Conservation (phyloP, 2,113 vertebrate species). For the Uria aalge region DNA sequence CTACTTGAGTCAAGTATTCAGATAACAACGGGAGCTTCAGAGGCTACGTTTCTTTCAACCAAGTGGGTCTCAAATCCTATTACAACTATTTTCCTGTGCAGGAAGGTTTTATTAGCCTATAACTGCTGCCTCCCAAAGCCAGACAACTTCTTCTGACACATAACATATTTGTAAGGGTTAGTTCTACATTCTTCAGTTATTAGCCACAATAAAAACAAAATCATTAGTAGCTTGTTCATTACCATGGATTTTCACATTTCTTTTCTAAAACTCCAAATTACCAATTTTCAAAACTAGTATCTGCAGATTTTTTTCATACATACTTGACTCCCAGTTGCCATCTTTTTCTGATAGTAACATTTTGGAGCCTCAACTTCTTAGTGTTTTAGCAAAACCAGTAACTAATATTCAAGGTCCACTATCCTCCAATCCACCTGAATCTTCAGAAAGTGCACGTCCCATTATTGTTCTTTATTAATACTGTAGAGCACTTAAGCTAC, state of each 20-base stretch:
- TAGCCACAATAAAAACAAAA: not conserved
- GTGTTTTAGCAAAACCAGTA: not conserved
- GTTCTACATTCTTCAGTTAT: not conserved
- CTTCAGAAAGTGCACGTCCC: not conserved
- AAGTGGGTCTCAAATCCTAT: not conserved
- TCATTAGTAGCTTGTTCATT: not conserved
- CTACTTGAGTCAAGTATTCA: not conserved
- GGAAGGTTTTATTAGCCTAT: not conserved
- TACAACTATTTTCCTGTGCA: not conserved
- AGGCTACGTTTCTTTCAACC: not conserved
- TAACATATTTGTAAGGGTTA: not conserved
- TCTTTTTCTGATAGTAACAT: not conserved
- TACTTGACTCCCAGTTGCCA: not conserved
- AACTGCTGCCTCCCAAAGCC: not conserved
- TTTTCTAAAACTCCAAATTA: not conserved
- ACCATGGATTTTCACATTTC: not conserved
- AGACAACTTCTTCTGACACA: not conserved
- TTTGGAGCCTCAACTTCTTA: not conserved
- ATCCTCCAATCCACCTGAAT: not conserved
- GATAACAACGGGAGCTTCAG: not conserved
- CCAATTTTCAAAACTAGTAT: not conserved
- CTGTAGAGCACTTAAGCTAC: not conserved
- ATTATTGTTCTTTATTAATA: not conserved
- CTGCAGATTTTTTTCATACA: not conserved
- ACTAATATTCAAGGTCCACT: not conserved